phyloP scores from a whole-genome alignment of 2,888 invertebrate species.

The Strigamia crassipes region DNA sequence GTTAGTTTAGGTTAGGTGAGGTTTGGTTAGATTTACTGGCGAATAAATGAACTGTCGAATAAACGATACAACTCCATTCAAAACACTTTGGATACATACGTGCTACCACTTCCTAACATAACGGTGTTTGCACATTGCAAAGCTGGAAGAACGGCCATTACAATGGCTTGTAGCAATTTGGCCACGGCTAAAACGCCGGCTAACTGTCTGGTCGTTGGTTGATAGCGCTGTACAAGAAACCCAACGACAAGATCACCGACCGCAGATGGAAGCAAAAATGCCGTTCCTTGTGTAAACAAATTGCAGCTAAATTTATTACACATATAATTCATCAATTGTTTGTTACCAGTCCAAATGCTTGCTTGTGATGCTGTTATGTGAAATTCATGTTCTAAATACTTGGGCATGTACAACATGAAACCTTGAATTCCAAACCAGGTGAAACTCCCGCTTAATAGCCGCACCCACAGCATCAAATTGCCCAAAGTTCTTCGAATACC shows the following conservation, averaged over 20 bases:
- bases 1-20: too few relatives aligned
- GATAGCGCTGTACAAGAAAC: neutral
- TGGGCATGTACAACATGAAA: neutral
- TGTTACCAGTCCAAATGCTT: neutral
- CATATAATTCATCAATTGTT: neutral
- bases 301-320: neutral
- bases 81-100: neutral
- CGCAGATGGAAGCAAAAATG: neutral
- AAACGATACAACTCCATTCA: too few relatives aligned
- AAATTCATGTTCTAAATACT: neutral
- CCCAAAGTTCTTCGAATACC: neutral
- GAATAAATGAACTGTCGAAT: too few relatives aligned
- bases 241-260: neutral
- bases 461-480: neutral
- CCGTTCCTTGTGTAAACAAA: neutral
- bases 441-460: neutral
- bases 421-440: neutral
- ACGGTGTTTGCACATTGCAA: neutral
- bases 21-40: too few relatives aligned
- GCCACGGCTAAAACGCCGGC: neutral
- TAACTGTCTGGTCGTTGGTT: neutral
- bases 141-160: neutral
- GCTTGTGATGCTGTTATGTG: slow-evolving; percentile 7
- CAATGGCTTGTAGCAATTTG: neutral
- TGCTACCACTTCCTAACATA: neutral